A percentile compares a stretch with the other conserved stretches of the same genome.
Evolutionary conservation across 2,797 vertebrate genomes (phyloP).

Genomic region (Catostomus latipinnis): DNA sequence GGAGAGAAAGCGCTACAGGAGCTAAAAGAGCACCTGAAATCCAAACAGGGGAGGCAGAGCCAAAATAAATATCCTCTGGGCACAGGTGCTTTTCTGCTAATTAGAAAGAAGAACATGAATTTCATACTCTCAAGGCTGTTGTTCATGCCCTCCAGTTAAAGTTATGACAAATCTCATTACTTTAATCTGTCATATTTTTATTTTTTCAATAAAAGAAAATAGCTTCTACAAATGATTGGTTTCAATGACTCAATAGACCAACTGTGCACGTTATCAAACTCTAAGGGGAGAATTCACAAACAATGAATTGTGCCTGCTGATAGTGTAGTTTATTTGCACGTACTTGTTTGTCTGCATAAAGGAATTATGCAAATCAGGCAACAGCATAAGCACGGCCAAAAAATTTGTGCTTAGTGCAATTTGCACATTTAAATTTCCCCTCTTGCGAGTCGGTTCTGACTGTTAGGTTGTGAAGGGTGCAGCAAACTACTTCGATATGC

Average conservation of each 20-base stretch:
- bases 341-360: background rate
- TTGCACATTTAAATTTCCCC: background rate
- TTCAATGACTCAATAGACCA: slow-evolving; percentile 9
- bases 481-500: background rate
- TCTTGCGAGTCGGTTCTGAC: background rate
- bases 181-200: background rate
- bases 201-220: background rate
- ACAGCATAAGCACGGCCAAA: background rate
- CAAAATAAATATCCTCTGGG: slow-evolving; percentile 70
- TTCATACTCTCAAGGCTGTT: background rate
- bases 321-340: slow-evolving; percentile 7
- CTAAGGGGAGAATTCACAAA: background rate
- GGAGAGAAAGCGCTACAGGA: slow-evolving; percentile 47
- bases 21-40: slow-evolving; percentile 73
- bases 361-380: background rate
- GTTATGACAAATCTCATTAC: slow-evolving; percentile 19
- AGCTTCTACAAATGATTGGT: background rate
- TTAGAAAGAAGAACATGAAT: background rate
- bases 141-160: slow-evolving; percentile 14
- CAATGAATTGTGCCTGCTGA: background rate
- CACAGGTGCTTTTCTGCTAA: slow-evolving; percentile 46
- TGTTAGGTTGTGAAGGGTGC: background rate
- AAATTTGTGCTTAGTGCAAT: background rate
- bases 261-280: background rate
- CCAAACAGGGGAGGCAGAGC: slow-evolving; percentile 56